phyloP scores from a whole-genome alignment of 2,888 invertebrate species.

The Liodrosophila aerea region DNA sequence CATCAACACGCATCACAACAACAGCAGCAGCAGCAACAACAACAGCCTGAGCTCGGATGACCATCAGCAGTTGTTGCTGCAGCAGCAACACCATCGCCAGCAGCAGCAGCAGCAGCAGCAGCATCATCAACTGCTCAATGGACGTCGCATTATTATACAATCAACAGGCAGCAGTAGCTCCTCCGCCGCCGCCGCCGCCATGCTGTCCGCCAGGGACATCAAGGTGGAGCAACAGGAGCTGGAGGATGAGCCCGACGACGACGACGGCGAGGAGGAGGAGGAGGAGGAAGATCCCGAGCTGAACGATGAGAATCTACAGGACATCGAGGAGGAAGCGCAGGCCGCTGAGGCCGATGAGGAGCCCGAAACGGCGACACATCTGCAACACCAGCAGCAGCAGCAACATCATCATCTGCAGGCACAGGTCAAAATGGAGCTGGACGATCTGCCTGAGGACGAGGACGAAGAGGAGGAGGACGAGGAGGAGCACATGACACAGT shows the following conservation, averaged over 20 bases:
- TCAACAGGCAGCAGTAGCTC: conserved; percentile 50
- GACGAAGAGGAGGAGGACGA: conserved; percentile 60
- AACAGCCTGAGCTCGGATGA: conserved; percentile 40
- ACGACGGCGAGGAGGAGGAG: conserved; percentile 74
- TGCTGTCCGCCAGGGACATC: conserved; percentile 39
- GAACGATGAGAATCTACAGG: conserved; percentile 79
- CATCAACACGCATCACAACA: conserved; percentile 50
- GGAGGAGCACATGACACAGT: conserved; percentile 43
- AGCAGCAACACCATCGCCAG: conserved; percentile 47
- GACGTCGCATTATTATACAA: conserved; percentile 78
- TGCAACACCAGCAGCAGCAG: conserved; percentile 36
- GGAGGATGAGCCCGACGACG: conserved; percentile 60
- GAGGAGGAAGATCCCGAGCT: conserved; percentile 80
- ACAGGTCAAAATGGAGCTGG: conserved; percentile 72
- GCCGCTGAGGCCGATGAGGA: conserved; percentile 78
- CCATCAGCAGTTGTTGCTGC: conserved; percentile 57
- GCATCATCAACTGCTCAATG: conserved; percentile 72
- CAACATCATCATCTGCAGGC: conserved; percentile 47
- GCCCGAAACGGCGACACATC: conserved; percentile 55
- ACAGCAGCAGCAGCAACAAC: conserved; percentile 39
- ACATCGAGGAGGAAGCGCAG: conserved; percentile 80
- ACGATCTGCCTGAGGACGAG: conserved; percentile 66
- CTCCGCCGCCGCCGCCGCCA: conserved; percentile 15
- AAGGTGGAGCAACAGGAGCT: conserved; percentile 59
- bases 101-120: conserved; percentile 59